These are phyloP conservation scores for Pyrgilauda ruficollis DNA, from an alignment of 2,113 vertebrate genomes.

Conservation along the genomic window DNA sequence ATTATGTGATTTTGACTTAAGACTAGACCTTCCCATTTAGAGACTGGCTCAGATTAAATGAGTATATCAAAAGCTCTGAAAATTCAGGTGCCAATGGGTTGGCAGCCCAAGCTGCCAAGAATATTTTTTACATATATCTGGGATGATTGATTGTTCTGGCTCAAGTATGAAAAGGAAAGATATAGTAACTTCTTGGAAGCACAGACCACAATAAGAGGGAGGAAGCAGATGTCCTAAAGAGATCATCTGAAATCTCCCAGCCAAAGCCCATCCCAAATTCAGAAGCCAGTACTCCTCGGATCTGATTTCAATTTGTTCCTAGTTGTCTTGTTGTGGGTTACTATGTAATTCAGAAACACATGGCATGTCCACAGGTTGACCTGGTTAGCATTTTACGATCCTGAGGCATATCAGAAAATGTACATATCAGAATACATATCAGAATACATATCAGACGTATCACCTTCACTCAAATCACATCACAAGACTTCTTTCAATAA, in stretches of 20 bases:
- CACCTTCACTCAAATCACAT: neutral
- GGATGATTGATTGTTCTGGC: neutral
- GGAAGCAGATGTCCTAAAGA: neutral
- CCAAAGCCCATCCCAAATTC: neutral
- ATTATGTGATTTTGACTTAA: neutral
- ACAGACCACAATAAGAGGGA: neutral
- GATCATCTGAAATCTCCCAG: neutral
- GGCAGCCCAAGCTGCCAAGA: neutral
- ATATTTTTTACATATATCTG: neutral
- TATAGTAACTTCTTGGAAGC: neutral
- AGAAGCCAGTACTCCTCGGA: neutral
- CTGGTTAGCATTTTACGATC: neutral
- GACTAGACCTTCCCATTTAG: neutral
- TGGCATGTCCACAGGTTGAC: rapidly evolving
- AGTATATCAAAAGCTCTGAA: neutral
- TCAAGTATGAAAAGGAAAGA: neutral
- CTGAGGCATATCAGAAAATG: neutral
- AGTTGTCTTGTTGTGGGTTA: neutral
- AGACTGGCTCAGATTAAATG: neutral
- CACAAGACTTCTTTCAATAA: neutral
- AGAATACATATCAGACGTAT: too few relatives aligned
- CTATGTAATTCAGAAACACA: neutral
- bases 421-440: too few relatives aligned
- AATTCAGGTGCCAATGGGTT: neutral
- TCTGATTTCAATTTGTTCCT: neutral